Evolutionary conservation across 2,113 vertebrate genomes (phyloP).

Genomic region (Oreamnos americanus): DNA sequence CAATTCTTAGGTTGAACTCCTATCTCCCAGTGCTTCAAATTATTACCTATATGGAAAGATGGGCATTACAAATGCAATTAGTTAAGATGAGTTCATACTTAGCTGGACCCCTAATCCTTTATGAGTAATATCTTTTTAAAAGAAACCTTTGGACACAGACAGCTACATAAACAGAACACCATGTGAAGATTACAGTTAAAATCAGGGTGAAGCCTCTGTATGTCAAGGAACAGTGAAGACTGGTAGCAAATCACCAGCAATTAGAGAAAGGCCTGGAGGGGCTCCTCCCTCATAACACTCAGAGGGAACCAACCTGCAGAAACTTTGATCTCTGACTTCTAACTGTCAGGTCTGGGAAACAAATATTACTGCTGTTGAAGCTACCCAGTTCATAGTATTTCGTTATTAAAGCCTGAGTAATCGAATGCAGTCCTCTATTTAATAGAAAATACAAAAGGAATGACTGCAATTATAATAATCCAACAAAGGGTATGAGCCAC

Average conservation of each 20-base stretch:
- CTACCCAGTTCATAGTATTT: neutral
- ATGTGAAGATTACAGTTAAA: neutral
- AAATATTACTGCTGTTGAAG: neutral
- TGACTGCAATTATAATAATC: neutral
- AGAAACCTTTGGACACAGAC: neutral
- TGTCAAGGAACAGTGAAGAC: neutral
- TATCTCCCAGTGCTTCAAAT: neutral
- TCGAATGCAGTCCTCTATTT: neutral
- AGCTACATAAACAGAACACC: neutral
- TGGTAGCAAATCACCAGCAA: neutral
- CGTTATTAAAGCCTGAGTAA: neutral
- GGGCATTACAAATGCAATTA: neutral
- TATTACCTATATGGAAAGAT: neutral
- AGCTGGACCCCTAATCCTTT: neutral
- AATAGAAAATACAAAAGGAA: neutral
- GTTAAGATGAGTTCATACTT: neutral
- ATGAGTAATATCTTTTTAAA: neutral
- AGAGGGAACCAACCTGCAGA: neutral
- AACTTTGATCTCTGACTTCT: neutral
- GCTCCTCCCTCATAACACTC: neutral
- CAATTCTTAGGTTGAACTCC: neutral
- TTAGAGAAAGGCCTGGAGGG: neutral
- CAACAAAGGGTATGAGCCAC: neutral
- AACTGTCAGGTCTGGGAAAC: neutral
- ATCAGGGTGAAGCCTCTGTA: neutral